These are phyloP conservation scores for Mormoops blainvillei DNA, from an alignment of 2,113 vertebrate genomes.

Conservation along the genomic window DNA sequence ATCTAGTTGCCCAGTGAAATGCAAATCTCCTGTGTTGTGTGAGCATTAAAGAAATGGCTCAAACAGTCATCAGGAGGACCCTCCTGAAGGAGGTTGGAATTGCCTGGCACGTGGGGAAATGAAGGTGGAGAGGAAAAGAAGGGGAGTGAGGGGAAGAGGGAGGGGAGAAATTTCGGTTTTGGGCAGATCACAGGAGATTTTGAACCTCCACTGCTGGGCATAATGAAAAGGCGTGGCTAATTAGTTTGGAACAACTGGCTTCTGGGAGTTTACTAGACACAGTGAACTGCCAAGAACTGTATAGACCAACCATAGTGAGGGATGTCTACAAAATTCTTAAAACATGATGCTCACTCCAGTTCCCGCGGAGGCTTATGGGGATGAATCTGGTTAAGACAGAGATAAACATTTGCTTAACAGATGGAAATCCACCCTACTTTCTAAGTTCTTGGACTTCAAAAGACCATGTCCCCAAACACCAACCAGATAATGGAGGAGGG, in stretches of 20 bases:
- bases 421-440: neutral
- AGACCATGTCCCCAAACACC: neutral
- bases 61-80: neutral
- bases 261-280: neutral
- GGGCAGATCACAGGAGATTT: neutral
- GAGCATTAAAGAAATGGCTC: neutral
- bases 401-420: slow-evolving; percentile 20
- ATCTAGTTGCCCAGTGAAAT: neutral
- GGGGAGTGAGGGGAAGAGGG: neutral
- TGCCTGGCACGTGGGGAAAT: neutral
- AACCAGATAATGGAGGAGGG: neutral
- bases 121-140: neutral
- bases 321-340: slow-evolving; percentile 35
- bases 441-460: neutral
- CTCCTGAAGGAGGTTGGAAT: neutral
- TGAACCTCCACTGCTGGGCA: neutral
- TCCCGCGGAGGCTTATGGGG: neutral
- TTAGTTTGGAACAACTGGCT: neutral
- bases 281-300: neutral
- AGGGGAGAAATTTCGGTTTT: neutral
- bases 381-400: slow-evolving; percentile 24
- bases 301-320: slow-evolving; percentile 19
- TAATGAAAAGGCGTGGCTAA: neutral
- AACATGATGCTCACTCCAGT: neutral
- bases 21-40: neutral